These are phyloP conservation scores for Thermophis baileyi DNA, from an alignment of 2,113 vertebrate species.

Conservation along the genomic window DNA sequence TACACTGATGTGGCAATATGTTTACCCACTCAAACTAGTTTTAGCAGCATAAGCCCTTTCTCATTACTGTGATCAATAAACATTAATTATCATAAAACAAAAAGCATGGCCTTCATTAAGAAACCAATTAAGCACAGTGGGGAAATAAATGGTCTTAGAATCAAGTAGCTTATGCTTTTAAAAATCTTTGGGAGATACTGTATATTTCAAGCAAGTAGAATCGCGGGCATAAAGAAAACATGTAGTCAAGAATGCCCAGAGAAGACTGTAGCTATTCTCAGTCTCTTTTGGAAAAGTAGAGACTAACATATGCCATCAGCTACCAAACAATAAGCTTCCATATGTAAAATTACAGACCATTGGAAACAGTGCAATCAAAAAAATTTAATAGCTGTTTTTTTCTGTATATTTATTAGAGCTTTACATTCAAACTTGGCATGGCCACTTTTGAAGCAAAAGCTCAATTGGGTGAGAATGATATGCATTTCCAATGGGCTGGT, in stretches of 20 bases:
- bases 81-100: background rate
- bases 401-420: background rate
- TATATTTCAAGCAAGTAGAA: background rate
- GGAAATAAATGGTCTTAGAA: background rate
- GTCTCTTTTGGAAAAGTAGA: background rate
- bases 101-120: background rate
- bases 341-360: background rate
- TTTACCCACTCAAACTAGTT: background rate
- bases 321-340: background rate
- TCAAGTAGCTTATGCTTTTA: background rate
- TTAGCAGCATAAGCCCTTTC: background rate
- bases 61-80: background rate
- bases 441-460: background rate
- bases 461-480: background rate
- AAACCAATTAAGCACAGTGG: background rate
- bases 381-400: background rate
- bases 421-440: background rate
- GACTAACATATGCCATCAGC: background rate
- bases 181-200: background rate
- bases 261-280: background rate
- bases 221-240: background rate
- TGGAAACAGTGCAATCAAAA: background rate
- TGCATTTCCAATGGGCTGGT: background rate
- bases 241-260: background rate
- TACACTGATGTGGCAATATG: background rate